These are phyloP conservation scores for Rhaphigaster nebulosa DNA, from an alignment of 2,888 invertebrate species.

Conservation along the genomic window DNA sequence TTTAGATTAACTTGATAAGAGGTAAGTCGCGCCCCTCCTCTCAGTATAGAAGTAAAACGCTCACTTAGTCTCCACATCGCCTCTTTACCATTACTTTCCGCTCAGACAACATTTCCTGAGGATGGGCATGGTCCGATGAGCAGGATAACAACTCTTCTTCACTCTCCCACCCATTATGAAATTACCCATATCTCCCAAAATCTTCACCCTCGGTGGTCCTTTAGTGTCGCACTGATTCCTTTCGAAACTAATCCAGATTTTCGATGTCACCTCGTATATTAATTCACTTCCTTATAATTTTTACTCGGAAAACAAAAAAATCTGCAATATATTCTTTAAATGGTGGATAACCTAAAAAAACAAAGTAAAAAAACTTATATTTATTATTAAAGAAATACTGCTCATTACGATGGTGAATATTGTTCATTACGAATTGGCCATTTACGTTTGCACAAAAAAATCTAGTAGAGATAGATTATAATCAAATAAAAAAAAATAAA, in stretches of 20 bases:
- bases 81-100: not conserved
- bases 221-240: slow-evolving; percentile 37
- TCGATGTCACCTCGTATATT: not conserved
- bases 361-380: too few species aligned
- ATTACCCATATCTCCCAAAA: slow-evolving; percentile 34
- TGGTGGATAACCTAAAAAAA: not conserved
- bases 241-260: not conserved
- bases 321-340: not conserved
- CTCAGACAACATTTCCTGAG: not conserved
- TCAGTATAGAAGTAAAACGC: not conserved
- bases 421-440: too few species aligned
- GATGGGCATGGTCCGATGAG: not conserved
- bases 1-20: not conserved
- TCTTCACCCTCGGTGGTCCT: slow-evolving; percentile 22
- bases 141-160: not conserved
- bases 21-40: not conserved
- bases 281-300: not conserved
- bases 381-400: too few species aligned
- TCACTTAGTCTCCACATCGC: not conserved
- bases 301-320: not conserved
- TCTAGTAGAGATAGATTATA: too few species aligned
- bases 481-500: too few species aligned
- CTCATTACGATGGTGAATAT: too few species aligned
- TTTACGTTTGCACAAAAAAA: too few species aligned
- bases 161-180: slow-evolving; percentile 1